phyloP scores from a whole-genome alignment of 2,797 vertebrate species.

The Hydrophis major region DNA sequence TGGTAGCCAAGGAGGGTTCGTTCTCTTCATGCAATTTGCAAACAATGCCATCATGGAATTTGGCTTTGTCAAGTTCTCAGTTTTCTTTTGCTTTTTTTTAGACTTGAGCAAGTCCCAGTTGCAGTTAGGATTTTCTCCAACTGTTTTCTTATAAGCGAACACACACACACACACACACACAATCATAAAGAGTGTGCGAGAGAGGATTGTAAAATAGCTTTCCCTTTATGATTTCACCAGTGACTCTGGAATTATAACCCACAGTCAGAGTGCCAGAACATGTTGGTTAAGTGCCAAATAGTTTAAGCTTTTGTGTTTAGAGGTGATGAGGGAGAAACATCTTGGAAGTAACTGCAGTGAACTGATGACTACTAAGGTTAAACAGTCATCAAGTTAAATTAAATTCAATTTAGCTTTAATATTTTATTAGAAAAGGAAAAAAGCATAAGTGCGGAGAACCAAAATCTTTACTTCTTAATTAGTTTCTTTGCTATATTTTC shows the following conservation, averaged over 20 bases:
- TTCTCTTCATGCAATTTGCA: slow-evolving; percentile 49
- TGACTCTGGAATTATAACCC: slow-evolving; percentile 59
- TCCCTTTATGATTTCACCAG: slow-evolving; percentile 64
- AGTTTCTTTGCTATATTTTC: slow-evolving; percentile 57
- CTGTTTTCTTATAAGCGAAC: slow-evolving; percentile 64
- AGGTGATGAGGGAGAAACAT: slow-evolving; percentile 54
- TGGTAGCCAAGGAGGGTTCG: background rate
- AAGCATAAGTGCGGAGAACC: slow-evolving; percentile 58
- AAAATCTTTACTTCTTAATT: slow-evolving; percentile 65
- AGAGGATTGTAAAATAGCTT: slow-evolving; percentile 51
- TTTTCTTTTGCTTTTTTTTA: slow-evolving; percentile 68
- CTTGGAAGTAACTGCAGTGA: slow-evolving; percentile 65
- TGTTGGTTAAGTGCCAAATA: slow-evolving; percentile 66
- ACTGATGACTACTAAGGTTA: slow-evolving; percentile 64
- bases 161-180: background rate
- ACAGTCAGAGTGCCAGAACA: slow-evolving; percentile 55
- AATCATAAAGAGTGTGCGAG: slow-evolving; percentile 27
- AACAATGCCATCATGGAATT: slow-evolving; percentile 44
- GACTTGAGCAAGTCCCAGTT: slow-evolving; percentile 63
- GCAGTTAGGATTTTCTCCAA: slow-evolving; percentile 69
- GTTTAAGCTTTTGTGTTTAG: slow-evolving; percentile 46
- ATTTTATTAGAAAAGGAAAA: slow-evolving; percentile 68
- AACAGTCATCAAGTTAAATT: slow-evolving; percentile 68
- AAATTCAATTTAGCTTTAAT: slow-evolving; percentile 70
- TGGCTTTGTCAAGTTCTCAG: slow-evolving; percentile 46